A percentile compares a stretch with the other conserved stretches of the same genome.
Evolutionary conservation across 2,797 vertebrate species (phyloP).

Genomic region (Oreonectes daqikongensis): DNA sequence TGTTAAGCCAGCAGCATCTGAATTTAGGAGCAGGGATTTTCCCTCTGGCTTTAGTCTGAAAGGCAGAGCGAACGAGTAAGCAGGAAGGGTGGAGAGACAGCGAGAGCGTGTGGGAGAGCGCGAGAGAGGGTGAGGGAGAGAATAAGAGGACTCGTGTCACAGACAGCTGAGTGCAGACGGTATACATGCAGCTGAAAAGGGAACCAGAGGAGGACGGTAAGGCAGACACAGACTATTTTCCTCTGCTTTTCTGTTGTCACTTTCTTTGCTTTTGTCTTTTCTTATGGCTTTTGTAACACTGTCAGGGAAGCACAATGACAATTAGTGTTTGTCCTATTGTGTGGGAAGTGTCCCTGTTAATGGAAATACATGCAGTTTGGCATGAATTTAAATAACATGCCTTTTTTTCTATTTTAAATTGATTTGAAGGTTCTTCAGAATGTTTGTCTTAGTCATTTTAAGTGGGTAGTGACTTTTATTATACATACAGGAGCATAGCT

Average conservation of each 20-base stretch:
- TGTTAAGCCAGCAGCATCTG: slow-evolving; percentile 66
- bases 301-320: slow-evolving; percentile 40
- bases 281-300: slow-evolving; percentile 29
- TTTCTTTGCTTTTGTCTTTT: slow-evolving; percentile 6
- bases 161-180: slow-evolving; percentile 69
- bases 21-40: slow-evolving; percentile 75
- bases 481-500: neutral
- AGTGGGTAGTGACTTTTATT: neutral
- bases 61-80: slow-evolving; percentile 58
- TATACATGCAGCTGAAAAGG: slow-evolving; percentile 68
- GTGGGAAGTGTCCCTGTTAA: slow-evolving; percentile 16
- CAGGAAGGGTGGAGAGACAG: slow-evolving; percentile 52
- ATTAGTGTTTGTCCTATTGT: slow-evolving; percentile 52
- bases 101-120: slow-evolving; percentile 57
- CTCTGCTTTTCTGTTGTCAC: slow-evolving; percentile 4
- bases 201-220: slow-evolving; percentile 69
- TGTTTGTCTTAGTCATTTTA: neutral
- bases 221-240: slow-evolving; percentile 34
- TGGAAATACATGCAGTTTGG: neutral
- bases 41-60: slow-evolving; percentile 70
- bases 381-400: slow-evolving; percentile 12
- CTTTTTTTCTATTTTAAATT: neutral
- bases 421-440: neutral
- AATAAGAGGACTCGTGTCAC: slow-evolving; percentile 58
- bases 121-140: slow-evolving; percentile 45